Conservation (phyloP, 2,888 invertebrate genomes). For the Carpatolechia fugitivella region DNA sequence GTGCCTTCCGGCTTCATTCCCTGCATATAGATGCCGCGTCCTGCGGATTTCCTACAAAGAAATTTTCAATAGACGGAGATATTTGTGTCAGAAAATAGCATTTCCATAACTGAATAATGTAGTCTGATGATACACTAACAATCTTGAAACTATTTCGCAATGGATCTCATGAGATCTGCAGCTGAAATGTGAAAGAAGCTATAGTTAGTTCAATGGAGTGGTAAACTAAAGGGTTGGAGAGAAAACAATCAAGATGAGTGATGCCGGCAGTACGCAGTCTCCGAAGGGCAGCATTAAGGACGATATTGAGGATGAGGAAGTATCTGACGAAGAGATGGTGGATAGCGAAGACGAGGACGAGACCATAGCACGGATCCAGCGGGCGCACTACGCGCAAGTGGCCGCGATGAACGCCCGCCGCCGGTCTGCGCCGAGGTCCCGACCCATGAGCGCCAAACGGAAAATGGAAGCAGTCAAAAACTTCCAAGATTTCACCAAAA, state of each 20-base stretch:
- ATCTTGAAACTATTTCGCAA: slow-evolving; percentile 1
- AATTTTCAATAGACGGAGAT: slow-evolving; percentile 48
- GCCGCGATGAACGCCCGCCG: slow-evolving; percentile 66
- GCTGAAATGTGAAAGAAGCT: slow-evolving; percentile 14
- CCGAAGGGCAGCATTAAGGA: slow-evolving; percentile 52
- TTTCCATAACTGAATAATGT: slow-evolving; percentile 12
- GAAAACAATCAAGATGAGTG: slow-evolving; percentile 47
- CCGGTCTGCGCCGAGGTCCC: slow-evolving; percentile 54
- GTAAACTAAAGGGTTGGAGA: slow-evolving; percentile 22
- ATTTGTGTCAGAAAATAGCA: slow-evolving; percentile 22
- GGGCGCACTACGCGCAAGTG: slow-evolving; percentile 69
- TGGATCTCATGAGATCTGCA: neutral
- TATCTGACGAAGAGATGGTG: slow-evolving; percentile 59
- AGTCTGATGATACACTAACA: slow-evolving; percentile 13
- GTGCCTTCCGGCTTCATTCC: slow-evolving; percentile 59
- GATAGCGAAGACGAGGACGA: slow-evolving; percentile 74
- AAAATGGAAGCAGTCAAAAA: slow-evolving; percentile 75
- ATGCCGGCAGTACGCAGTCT: slow-evolving; percentile 54
- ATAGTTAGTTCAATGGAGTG: neutral
- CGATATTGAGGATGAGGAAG: slow-evolving; percentile 51
- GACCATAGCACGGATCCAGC: slow-evolving; percentile 70
- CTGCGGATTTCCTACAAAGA: slow-evolving; percentile 62
- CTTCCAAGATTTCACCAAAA: slow-evolving; percentile 75
- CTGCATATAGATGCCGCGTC: slow-evolving; percentile 56
- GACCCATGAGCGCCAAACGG: slow-evolving; percentile 71